A percentile compares a stretch with the other conserved stretches of the same genome.
Evolutionary conservation across 2,888 invertebrate genomes (phyloP).

Genomic region (Adelognathus sp.): DNA sequence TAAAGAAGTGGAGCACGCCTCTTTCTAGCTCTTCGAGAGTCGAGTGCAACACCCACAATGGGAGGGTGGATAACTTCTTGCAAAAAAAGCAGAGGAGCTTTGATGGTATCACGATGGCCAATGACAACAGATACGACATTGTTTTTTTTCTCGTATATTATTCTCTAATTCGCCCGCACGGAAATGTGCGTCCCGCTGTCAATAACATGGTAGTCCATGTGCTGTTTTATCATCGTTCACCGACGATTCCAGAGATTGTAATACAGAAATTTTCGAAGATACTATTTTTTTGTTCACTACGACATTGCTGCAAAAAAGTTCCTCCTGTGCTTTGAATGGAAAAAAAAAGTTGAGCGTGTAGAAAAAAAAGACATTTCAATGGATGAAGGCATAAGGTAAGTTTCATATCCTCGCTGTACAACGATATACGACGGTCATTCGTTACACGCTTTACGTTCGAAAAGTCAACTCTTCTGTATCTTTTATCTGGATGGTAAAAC

Average conservation of each 20-base stretch:
- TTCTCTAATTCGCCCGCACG: slow-evolving; percentile 20
- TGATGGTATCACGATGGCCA: slow-evolving; percentile 11
- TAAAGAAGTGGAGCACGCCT: too few species aligned
- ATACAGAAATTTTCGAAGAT: background rate
- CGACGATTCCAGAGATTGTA: background rate
- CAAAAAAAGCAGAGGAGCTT: too few species aligned
- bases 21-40: too few species aligned
- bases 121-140: background rate
- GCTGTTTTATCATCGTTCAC: background rate
- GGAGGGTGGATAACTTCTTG: too few species aligned
- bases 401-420: background rate
- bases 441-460: slow-evolving; percentile 31
- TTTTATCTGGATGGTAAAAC: slow-evolving; percentile 38
- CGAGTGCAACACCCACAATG: too few species aligned
- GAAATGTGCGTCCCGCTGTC: slow-evolving; percentile 18
- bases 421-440: slow-evolving; percentile 15
- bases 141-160: slow-evolving; percentile 19
- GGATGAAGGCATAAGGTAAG: background rate
- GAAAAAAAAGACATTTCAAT: background rate
- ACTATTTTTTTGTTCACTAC: background rate
- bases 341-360: background rate
- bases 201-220: background rate
- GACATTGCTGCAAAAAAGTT: background rate
- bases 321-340: background rate
- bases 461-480: slow-evolving; percentile 32